These are phyloP conservation scores for Scaptomyza montana DNA, from an alignment of 1,140 invertebrate species.

Conservation along the genomic window DNA sequence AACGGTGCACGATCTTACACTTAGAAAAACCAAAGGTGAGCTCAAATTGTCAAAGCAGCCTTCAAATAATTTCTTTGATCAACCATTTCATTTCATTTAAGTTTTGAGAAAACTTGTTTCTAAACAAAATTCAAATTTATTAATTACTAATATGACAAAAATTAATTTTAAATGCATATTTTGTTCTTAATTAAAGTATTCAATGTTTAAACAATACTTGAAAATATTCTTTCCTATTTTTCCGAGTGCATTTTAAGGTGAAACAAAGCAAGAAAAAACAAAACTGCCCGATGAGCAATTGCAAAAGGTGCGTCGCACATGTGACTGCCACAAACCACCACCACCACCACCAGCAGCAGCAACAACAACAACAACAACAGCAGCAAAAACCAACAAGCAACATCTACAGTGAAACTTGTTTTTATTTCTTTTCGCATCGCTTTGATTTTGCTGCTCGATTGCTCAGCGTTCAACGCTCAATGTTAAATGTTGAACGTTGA, in stretches of 20 bases:
- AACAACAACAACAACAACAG: conserved; percentile 6
- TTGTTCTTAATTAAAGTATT: no score
- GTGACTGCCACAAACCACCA: conserved; percentile 74
- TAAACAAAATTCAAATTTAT: no score
- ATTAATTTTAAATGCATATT: no score
- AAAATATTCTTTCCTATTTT: background rate
- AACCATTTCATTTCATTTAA: no score
- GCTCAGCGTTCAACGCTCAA: conserved; percentile 52
- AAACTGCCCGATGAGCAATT: conserved; percentile 47
- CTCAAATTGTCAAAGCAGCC: background rate
- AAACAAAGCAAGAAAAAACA: conserved; percentile 38
- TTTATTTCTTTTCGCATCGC: conserved; percentile 54
- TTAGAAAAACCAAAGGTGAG: background rate
- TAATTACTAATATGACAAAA: no score
- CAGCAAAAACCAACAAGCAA: conserved; percentile 16
- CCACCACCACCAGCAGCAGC: conserved; percentile 54
- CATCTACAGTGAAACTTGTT: conserved; percentile 66
- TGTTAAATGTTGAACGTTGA: conserved; percentile 30
- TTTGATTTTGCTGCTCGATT: conserved; percentile 81
- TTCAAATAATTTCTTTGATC: background rate
- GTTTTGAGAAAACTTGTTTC: no score
- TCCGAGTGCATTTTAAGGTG: conserved; percentile 61
- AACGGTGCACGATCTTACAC: conserved; percentile 59
- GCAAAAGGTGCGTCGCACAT: conserved; percentile 73
- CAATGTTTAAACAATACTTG: no score